Conservation (phyloP, 2,797 vertebrate genomes). For the Cheirogaleus major region DNA sequence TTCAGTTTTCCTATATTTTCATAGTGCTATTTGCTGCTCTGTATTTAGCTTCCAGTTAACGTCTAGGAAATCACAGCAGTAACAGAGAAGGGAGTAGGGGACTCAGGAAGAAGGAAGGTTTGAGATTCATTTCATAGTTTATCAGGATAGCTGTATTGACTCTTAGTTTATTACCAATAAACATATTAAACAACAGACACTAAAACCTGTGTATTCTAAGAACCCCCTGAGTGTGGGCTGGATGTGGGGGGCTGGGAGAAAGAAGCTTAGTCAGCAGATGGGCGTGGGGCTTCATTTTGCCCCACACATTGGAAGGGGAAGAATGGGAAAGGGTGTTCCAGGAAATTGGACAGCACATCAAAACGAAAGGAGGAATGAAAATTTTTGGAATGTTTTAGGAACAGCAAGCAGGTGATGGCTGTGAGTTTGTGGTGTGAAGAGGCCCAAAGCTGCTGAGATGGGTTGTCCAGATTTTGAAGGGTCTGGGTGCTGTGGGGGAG, state of each 20-base stretch:
- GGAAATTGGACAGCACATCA: background rate
- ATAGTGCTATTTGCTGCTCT: background rate
- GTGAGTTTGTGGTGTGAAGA: background rate
- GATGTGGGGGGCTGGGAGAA: background rate
- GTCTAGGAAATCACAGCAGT: slow-evolving; percentile 10
- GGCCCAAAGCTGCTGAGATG: background rate
- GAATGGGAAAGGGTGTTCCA: background rate
- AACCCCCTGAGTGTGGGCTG: background rate
- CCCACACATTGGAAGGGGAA: background rate
- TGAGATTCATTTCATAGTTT: slow-evolving; percentile 2
- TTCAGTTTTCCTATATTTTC: background rate
- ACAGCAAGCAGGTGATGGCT: background rate
- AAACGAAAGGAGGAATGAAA: background rate
- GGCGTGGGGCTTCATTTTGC: background rate
- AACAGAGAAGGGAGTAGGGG: background rate
- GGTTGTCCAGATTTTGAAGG: background rate
- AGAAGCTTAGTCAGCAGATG: background rate
- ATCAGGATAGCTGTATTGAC: background rate
- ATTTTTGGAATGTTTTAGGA: background rate
- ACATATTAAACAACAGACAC: background rate
- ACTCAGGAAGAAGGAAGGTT: background rate
- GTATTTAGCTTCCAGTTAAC: slow-evolving; percentile 23
- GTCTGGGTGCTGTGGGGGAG: background rate
- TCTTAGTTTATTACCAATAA: background rate
- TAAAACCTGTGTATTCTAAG: background rate